phyloP scores from a whole-genome alignment of 2,888 invertebrate genomes.

The Cyaniris semiargus region DNA sequence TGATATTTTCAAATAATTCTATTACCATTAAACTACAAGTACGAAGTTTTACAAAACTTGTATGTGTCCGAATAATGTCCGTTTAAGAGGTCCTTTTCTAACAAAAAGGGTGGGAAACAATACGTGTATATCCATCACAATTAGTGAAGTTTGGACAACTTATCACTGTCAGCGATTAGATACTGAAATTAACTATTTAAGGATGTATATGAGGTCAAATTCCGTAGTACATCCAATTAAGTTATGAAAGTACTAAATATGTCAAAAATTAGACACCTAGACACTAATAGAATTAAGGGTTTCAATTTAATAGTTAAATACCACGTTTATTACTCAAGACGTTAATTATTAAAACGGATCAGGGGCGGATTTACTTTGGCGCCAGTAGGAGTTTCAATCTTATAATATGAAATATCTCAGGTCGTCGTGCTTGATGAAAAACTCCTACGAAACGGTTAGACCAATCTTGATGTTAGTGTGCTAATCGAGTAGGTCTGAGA shows the following conservation, averaged over 20 bases:
- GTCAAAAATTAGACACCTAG: background rate
- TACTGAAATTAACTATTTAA: conserved; percentile 30
- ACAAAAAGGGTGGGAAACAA: conserved; percentile 44
- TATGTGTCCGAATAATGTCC: conserved; percentile 34
- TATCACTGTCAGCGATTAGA: conserved; percentile 52
- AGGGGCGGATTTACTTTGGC: background rate
- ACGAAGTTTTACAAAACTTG: background rate
- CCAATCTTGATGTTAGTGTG: no score
- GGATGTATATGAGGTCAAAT: no score
- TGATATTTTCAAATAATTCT: background rate
- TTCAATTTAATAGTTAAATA: background rate
- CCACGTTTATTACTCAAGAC: background rate
- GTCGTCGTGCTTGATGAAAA: no score
- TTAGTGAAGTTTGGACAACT: conserved; percentile 53
- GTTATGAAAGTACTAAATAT: no score
- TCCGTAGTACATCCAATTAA: no score
- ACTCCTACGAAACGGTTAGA: no score
- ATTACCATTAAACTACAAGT: background rate
- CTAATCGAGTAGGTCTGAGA: no score
- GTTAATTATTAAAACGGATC: background rate
- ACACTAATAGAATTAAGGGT: background rate
- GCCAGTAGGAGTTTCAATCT: no score
- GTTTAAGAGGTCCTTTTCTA: conserved; percentile 33
- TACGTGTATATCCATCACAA: conserved; percentile 53
- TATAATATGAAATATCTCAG: no score